Evolutionary conservation across 1,140 invertebrate species (phyloP).

Genomic region (Procambarus virginalis): DNA sequence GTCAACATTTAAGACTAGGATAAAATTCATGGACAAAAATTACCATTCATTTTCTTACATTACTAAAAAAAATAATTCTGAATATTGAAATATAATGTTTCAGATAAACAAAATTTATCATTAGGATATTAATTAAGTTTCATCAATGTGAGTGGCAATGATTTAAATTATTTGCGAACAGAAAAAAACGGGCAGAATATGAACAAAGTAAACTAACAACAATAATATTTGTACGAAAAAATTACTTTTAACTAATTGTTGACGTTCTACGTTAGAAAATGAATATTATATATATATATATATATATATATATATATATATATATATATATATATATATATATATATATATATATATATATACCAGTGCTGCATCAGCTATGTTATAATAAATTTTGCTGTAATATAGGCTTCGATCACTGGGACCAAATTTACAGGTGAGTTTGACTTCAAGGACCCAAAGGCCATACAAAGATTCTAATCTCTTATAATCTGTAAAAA

Average conservation of each 20-base stretch:
- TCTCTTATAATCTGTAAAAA: constrained; percentile 9
- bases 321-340: no score
- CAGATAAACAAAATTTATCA: not conserved
- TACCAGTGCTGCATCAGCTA: not conserved
- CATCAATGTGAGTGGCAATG: not conserved
- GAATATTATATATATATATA: not conserved
- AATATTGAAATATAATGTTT: not conserved
- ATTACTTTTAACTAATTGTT: not conserved
- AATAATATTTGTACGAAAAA: not conserved
- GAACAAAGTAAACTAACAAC: not conserved
- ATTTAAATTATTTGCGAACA: not conserved
- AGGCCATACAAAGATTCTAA: not conserved
- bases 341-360: no score
- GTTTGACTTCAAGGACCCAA: not conserved
- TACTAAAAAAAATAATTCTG: not conserved
- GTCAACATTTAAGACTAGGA: not conserved
- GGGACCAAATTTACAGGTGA: not conserved
- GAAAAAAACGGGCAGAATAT: not conserved
- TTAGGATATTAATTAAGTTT: not conserved
- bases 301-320: no score
- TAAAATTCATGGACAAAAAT: not conserved
- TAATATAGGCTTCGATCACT: not conserved
- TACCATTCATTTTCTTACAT: not conserved
- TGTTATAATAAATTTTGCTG: not conserved
- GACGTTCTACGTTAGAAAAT: not conserved